These are phyloP conservation scores for Cnemophilus loriae DNA, from an alignment of 2,113 vertebrate species.

Conservation along the genomic window DNA sequence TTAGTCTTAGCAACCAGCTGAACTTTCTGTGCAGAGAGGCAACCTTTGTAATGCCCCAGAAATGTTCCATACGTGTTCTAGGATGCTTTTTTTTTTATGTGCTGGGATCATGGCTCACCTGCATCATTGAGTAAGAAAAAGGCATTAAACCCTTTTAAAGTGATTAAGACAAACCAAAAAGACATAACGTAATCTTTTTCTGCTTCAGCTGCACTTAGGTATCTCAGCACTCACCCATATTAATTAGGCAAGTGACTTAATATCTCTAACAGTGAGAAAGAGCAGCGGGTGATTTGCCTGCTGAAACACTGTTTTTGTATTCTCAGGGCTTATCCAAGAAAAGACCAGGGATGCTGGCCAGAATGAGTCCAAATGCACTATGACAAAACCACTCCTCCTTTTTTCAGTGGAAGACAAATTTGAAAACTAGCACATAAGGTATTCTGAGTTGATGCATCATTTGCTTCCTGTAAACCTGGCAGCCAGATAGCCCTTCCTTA, in stretches of 20 bases:
- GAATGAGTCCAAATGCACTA: neutral
- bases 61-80: neutral
- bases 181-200: neutral
- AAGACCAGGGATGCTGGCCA: neutral
- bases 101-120: neutral
- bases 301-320: neutral
- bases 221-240: neutral
- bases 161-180: neutral
- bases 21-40: neutral
- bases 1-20: neutral
- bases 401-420: neutral
- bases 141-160: neutral
- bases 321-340: neutral
- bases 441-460: neutral
- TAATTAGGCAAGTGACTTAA: neutral
- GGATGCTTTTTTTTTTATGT: too few species aligned
- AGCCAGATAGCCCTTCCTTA: neutral
- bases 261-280: neutral
- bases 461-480: neutral
- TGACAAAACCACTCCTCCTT: neutral
- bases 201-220: neutral
- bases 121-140: neutral
- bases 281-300: neutral
- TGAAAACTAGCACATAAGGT: neutral
- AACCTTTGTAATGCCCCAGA: neutral